A percentile compares a stretch with the other conserved stretches of the same genome.
Conservation (phyloP, 2,797 vertebrate genomes). For the Trematomus bernacchii region DNA sequence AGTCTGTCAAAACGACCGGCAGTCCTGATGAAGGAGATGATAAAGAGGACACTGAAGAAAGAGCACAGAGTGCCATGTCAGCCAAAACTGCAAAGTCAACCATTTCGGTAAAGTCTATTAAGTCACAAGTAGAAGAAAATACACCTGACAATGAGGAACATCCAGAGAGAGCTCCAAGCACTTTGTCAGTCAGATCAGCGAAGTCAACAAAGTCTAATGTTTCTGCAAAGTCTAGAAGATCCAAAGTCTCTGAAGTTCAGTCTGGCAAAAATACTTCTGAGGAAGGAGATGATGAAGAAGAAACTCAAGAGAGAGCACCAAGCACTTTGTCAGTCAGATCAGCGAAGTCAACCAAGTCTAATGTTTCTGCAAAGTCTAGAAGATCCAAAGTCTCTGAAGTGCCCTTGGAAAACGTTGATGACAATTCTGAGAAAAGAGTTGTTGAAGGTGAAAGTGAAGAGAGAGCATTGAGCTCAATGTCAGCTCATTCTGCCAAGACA, state of each 20-base stretch:
- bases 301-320: too few species aligned
- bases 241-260: constrained; percentile 29
- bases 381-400: constrained; percentile 47
- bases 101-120: not conserved
- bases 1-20: too few species aligned
- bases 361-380: constrained; percentile 48
- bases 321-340: too few species aligned
- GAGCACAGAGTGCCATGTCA: constrained; percentile 56
- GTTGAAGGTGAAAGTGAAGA: constrained; percentile 41
- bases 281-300: too few species aligned
- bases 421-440: constrained; percentile 16
- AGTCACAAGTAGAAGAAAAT: constrained; percentile 43
- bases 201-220: constrained; percentile 53
- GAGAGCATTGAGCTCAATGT: constrained; percentile 40
- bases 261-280: too few species aligned
- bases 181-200: constrained; percentile 49
- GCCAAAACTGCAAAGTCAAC: constrained; percentile 29
- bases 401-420: not conserved
- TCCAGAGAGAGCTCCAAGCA: constrained; percentile 44
- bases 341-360: too few species aligned
- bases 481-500: constrained; percentile 61
- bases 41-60: constrained; percentile 48
- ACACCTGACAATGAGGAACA: not conserved
- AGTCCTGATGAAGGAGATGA: constrained; percentile 21
- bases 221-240: constrained; percentile 51